Evolutionary conservation across 53 echinoderm and acorn worm species (phyloP), one percentile per base, ranked within the genome.

Genomic region (Zoroaster sp.): DNA sequence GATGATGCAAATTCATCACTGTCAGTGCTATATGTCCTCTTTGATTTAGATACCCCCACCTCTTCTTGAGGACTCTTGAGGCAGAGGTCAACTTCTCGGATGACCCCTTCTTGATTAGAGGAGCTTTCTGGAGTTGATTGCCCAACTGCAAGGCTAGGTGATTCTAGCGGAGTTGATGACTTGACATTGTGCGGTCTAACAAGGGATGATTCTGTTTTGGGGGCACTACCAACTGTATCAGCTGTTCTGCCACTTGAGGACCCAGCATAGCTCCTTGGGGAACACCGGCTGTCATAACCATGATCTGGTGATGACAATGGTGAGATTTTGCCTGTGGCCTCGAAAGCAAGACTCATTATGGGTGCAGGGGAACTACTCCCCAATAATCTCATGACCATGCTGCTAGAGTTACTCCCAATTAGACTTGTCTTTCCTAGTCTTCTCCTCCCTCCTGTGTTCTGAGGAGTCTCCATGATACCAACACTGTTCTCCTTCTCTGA

Each of bases 11-110:
- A 89, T 25, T 89, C 89, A 35, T 72, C 42, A 12, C 89, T 89
- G 79, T 89, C 89, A 0, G 89, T 89, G 53, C 80, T 72, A 79
- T 79, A 89, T 4, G 46, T 33, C n/a, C 51, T 69, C 70, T 49
- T 11, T 20, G 51, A 32, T 6, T 43, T 37, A 25, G 85, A 37
- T 2, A 59, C 0, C 23, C 3, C 28, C 10, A 1, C 63, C 25
- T 28, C 63, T 59, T 59, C 63, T 23, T 59, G 63, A 25, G 17
- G 63, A 59, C 10, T 28, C 30, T 28, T 59, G 25, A 28, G 28
- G 63, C 23, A 8, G 2, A 10, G 63, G 63, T 59, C 25, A 54
- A 54, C 54, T 25, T 28, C 2, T 7, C 8, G 30, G 63, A 25
- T 59, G n/a, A n/a, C n/a, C n/a, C n/a, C n/a, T n/a, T n/a, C n/a